phyloP scores from a whole-genome alignment of 2,113 vertebrate species.

The Hyperopisus bebe region DNA sequence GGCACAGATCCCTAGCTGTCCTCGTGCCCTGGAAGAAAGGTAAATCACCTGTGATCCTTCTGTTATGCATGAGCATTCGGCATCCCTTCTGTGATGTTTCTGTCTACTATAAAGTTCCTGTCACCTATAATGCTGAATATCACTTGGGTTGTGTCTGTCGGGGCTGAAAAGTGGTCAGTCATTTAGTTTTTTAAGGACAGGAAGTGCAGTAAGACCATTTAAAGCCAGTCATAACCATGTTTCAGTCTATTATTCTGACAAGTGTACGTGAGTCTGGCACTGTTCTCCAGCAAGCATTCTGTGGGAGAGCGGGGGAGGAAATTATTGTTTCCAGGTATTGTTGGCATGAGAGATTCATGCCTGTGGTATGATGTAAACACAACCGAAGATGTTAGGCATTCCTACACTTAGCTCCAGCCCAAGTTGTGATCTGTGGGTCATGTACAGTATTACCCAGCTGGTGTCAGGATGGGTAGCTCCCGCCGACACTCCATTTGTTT shows the following conservation, averaged over 20 bases:
- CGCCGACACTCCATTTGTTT: slow-evolving; percentile 10
- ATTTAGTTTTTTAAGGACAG: not conserved
- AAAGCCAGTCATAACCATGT: not conserved
- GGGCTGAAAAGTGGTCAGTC: not conserved
- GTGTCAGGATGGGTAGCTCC: slow-evolving; percentile 11
- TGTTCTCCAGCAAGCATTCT: not conserved
- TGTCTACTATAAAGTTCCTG: not conserved
- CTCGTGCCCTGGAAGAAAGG: slow-evolving; percentile 67
- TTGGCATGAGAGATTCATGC: not conserved
- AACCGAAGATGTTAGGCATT: slow-evolving; percentile 20
- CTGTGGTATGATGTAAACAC: not conserved
- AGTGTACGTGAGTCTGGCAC: not conserved
- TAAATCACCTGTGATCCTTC: slow-evolving; percentile 36
- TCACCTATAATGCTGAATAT: not conserved
- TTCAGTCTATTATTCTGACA: not conserved
- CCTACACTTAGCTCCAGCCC: slow-evolving; percentile 9
- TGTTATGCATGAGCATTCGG: not conserved
- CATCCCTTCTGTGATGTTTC: not conserved
- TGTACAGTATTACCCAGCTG: slow-evolving; percentile 34
- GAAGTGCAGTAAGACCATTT: not conserved
- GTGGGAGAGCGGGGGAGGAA: not conserved
- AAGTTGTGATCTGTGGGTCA: slow-evolving; percentile 20
- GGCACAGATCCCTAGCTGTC: slow-evolving; percentile 67
- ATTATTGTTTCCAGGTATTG: slow-evolving; percentile 7
- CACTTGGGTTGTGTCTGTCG: not conserved